Conservation (phyloP, 2,888 invertebrate species). For the Hydropsyche betteni region DNA sequence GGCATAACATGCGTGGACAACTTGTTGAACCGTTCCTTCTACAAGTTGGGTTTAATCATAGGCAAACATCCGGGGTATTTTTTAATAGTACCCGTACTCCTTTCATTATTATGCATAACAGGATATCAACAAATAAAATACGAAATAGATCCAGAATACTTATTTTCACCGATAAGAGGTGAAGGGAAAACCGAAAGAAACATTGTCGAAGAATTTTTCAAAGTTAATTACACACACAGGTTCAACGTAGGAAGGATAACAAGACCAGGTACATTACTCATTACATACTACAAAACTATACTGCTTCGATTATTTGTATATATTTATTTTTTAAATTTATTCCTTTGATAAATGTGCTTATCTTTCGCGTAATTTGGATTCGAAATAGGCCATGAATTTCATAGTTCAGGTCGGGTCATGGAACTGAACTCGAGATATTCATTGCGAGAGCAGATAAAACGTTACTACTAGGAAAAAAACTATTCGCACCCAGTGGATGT, state of each 20-base stretch:
- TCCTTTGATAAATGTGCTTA: not conserved
- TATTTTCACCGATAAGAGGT: slow-evolving; percentile 89
- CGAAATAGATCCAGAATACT: slow-evolving; percentile 93
- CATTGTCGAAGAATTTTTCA: slow-evolving; percentile 84
- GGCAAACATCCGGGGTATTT: slow-evolving; percentile 89
- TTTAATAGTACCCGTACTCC: slow-evolving; percentile 84
- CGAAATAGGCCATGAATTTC: not conserved
- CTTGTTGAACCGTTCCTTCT: slow-evolving; percentile 80
- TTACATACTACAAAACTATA: not conserved
- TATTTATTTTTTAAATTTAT: too few relatives aligned
- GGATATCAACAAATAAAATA: slow-evolving; percentile 87
- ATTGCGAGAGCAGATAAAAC: not conserved
- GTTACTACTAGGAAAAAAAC: not conserved
- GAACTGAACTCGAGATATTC: slow-evolving; percentile 8
- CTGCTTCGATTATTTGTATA: not conserved
- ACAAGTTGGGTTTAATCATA: slow-evolving; percentile 80
- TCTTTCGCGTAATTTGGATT: not conserved
- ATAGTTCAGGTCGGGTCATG: slow-evolving; percentile 13
- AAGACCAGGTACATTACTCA: slow-evolving; percentile 73
- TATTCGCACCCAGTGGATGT: not conserved
- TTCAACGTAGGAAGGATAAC: slow-evolving; percentile 90
- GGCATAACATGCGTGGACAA: slow-evolving; percentile 81
- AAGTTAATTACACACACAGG: slow-evolving; percentile 85
- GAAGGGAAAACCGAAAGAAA: slow-evolving; percentile 84
- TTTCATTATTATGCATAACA: slow-evolving; percentile 83